Base-by-base conservation (phyloP, 2,888 invertebrate genomes). In the Melipona bicolor region DNA sequence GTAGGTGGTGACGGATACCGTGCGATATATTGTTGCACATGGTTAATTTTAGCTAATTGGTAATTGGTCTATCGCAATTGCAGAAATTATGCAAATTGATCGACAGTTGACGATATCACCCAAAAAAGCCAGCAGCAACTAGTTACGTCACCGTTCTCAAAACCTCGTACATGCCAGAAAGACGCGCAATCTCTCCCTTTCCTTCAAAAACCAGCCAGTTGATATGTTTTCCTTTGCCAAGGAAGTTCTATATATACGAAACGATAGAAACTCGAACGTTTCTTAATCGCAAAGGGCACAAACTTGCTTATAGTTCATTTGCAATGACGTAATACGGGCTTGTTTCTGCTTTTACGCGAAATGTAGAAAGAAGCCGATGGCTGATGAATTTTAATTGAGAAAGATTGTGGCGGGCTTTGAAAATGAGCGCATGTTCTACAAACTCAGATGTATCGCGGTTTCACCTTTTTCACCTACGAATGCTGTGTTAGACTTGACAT, bases 21-120 rank as follows among this genome's bases (percentile, higher is more conserved):
- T 32, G 74, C 54, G 32, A 67, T 73, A 67, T 73, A 77, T 77
- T 70, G 49, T 74, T 50, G 79, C 83, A 75, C 81, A 79, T 70
- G 75, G 70, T 75, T 86, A 81, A 88, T 90, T 89, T 89, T 81
- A 83, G 84, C 85, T 89, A 89, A 89, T 89, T 89, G 85, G 86
- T 72, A 84, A 9, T 36, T 9, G 82, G 75, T 43, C 43, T 70
- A 83, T 85, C 72, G 72, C 77, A 85, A 89, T 88, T 88, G 73
- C 67, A 81, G 79, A 77, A 81, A 89, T 87, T 79, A 81, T 90
- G 85, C 87, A 90, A 89, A 90, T 90, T 78, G 85, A 84, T 88
- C 87, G 77, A 67, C 32, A 64, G 64, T 54, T 56, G 74, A 59
- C 71, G 61, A 69, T 24, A 5, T n/a, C 43, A 61, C 0, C 6